Evolutionary conservation across 64 coral and sea anemone species (phyloP).

Genomic region (Actinia tenebrosa): DNA sequence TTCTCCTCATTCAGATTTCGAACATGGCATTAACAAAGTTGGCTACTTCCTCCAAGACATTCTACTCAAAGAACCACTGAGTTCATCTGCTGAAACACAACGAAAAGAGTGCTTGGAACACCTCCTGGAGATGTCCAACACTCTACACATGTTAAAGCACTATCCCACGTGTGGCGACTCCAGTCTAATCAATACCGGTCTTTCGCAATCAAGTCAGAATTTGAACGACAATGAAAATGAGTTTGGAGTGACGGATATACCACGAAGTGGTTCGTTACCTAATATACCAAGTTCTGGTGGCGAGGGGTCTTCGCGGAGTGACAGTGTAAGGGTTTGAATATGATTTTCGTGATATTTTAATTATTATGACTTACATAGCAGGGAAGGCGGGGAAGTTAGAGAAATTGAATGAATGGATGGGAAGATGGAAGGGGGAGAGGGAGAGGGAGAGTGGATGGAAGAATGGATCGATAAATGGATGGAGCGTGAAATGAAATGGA

Average conservation of each 20-base stretch:
- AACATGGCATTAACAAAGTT: conserved; percentile 50
- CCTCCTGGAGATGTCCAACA: conserved; percentile 47
- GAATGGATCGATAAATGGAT: no score
- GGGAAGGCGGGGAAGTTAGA: no score
- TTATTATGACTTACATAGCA: no score
- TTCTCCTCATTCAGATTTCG: conserved; percentile 48
- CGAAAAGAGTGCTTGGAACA: conserved; percentile 63
- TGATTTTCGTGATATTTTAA: neutral
- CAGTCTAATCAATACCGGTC: conserved; percentile 52
- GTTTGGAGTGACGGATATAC: conserved; percentile 44
- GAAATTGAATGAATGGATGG: no score
- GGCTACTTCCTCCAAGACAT: conserved; percentile 68
- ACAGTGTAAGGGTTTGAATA: neutral
- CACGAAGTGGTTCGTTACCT: conserved; percentile 79
- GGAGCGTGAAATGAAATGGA: no score
- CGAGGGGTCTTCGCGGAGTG: neutral
- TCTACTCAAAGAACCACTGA: conserved; percentile 59
- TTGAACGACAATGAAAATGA: conserved; percentile 60
- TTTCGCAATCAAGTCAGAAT: conserved; percentile 68
- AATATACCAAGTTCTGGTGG: conserved; percentile 43
- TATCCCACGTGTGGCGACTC: conserved; percentile 14
- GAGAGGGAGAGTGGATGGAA: no score
- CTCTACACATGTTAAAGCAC: conserved; percentile 40
- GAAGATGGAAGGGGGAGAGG: no score
- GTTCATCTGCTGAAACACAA: conserved; percentile 47